Evolutionary conservation across 2,888 invertebrate genomes (phyloP), one percentile per base, ranked within the genome.

Genomic region (Malachius bipustulatus): DNA sequence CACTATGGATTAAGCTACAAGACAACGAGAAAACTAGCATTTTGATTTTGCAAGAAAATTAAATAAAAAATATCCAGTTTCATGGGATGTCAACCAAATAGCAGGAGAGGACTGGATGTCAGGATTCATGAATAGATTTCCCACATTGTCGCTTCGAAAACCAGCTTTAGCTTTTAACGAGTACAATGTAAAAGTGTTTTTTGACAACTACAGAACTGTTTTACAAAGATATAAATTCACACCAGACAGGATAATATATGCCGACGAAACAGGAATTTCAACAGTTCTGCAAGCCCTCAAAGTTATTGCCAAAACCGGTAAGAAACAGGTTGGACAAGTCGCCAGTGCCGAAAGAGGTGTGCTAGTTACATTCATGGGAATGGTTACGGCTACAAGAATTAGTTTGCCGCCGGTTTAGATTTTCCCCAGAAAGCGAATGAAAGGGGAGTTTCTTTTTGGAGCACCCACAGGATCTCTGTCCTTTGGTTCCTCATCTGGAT

Each of bases 261-360:
- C 42, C 11, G 46, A 49, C 15, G 50, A 51, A 36, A 40, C 49
- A 9, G 47, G 47, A 1, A 37, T 52, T 3, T 43, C 47, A 4
- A 48, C 49, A 16, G 51, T 52, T 10, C 29, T 46, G 19, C 35
- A 33, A 30, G 42, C 48, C 8, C 45, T 39, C 10, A 50, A 50
- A 37, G 30, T 50, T 3, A 38, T 47, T 10, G 45, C 47, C 14
- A 30, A 33, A 12, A 48, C 39, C 41, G 38, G 15, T 8, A 32
- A 36, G 12, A 36, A 36, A 26, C 28, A 37, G 16, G 37, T 36
- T 6, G 36, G 46, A 8, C 38, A 37, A 28, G 34, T 38, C 15
- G 35, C 41, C 1, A 42, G 41, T 6, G 38, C 35, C 2, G 35
- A 38, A 16, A 36, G 30, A 32, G 38, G 32, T 2, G 36, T 34